Percentiles rank a stretch among this genome's conserved stretches.
These are phyloP conservation scores for Amphiprion clarkii DNA, from an alignment of 2,797 vertebrate species.

Conservation along the genomic window DNA sequence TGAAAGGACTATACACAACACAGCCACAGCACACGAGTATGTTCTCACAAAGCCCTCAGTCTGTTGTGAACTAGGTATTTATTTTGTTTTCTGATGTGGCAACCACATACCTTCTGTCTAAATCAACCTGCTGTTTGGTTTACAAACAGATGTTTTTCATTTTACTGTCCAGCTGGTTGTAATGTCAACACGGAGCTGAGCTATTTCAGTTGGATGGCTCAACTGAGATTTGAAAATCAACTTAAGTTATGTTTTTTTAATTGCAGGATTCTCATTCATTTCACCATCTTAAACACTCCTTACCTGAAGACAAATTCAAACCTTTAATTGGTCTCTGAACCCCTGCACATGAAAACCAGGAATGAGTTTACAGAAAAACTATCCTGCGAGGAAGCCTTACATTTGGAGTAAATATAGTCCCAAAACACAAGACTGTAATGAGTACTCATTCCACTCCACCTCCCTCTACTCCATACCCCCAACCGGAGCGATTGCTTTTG, in stretches of 20 bases:
- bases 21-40: constrained; percentile 1
- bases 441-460: too few relatives aligned
- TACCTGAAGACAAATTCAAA: not conserved
- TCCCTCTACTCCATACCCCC: too few relatives aligned
- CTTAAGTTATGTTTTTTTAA: not conserved
- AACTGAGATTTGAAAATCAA: not conserved
- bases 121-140: constrained; percentile 1
- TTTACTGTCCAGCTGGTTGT: not conserved
- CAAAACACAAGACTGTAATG: too few relatives aligned
- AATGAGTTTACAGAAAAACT: too few relatives aligned
- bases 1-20: constrained; percentile 15
- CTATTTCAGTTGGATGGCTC: constrained; percentile 2
- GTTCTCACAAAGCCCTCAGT: constrained; percentile 25
- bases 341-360: too few relatives aligned
- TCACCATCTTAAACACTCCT: constrained; percentile 41
- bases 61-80: constrained; percentile 1
- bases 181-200: constrained; percentile 13
- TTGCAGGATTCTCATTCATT: constrained; percentile 16
- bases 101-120: not conserved
- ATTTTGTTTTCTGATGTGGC: not conserved
- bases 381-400: too few relatives aligned
- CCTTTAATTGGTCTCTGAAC: too few relatives aligned
- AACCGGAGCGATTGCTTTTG: too few relatives aligned
- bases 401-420: too few relatives aligned
- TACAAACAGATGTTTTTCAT: constrained; percentile 2